Percentiles rank a stretch among this genome's conserved stretches.
phyloP scores from a whole-genome alignment of 2,797 vertebrate genomes.

The Tokudaia muenninki region DNA sequence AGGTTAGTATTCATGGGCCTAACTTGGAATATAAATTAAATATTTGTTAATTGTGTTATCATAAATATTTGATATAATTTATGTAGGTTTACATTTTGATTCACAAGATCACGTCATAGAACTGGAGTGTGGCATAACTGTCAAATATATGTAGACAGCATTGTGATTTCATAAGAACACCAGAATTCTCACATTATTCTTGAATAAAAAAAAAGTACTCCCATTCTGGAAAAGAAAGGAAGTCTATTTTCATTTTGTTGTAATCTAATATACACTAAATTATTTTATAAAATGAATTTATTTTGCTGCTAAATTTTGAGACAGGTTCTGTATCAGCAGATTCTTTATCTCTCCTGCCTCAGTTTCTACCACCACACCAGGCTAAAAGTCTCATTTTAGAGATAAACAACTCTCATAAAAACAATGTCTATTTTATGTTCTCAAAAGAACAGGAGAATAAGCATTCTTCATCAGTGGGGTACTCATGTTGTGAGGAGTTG shows the following conservation, averaged over 20 bases:
- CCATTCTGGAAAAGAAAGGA: background rate
- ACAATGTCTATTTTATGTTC: background rate
- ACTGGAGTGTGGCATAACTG: background rate
- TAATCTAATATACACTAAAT: background rate
- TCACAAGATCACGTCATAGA: background rate
- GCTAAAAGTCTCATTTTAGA: background rate
- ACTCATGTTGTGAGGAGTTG: background rate
- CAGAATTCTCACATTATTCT: background rate
- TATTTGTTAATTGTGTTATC: background rate
- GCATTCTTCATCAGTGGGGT: background rate
- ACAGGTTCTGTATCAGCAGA: too few species aligned
- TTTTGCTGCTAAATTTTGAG: background rate
- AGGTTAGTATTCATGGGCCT: background rate
- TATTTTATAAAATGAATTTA: background rate
- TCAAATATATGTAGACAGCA: background rate
- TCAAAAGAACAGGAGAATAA: background rate
- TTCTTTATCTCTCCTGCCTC: background rate
- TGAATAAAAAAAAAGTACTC: background rate
- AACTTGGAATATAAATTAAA: constrained; percentile 4
- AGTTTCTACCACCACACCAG: background rate
- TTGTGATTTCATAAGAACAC: background rate
- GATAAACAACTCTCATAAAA: background rate
- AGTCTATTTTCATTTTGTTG: background rate
- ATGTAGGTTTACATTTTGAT: background rate
- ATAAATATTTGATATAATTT: background rate